A percentile compares a stretch with the other conserved stretches of the same genome.
phyloP scores from a whole-genome alignment of 2,888 invertebrate genomes.

The Galerucella calmariensis region DNA sequence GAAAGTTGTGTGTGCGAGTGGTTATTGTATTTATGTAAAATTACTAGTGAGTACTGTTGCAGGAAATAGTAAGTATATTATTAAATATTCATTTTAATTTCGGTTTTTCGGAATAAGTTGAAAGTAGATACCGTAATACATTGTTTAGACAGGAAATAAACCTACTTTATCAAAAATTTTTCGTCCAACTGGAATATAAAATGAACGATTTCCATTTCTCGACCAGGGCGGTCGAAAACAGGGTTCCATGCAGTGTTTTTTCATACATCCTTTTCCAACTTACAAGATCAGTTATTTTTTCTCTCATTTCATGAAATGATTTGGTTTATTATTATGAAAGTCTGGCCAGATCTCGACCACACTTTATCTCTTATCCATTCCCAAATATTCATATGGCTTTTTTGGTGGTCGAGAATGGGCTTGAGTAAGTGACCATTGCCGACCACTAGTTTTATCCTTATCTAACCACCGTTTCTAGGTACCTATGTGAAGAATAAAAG shows the following conservation, averaged over 20 bases:
- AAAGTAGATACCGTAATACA: conserved; percentile 15
- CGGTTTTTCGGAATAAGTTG: conserved; percentile 18
- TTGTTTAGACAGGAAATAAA: conserved; percentile 5
- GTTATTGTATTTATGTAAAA: conserved; percentile 10
- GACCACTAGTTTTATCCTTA: too few species aligned
- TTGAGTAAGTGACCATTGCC: too few species aligned
- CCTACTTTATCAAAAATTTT: conserved; percentile 6
- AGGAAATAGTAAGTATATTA: conserved; percentile 20
- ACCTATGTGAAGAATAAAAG: too few species aligned
- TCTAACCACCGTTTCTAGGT: too few species aligned
- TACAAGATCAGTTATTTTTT: conserved; percentile 14
- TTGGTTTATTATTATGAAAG: background rate
- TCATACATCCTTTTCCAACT: background rate
- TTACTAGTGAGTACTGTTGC: conserved; percentile 10
- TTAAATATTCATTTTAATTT: conserved; percentile 15
- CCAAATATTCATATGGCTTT: too few species aligned
- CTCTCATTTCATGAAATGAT: conserved; percentile 15
- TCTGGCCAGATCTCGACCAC: too few species aligned
- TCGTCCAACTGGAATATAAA: too few species aligned
- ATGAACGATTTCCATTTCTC: conserved; percentile 16
- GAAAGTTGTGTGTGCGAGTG: conserved; percentile 9
- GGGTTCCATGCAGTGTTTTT: conserved; percentile 1
- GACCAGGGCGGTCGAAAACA: conserved; percentile 25
- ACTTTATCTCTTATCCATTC: too few species aligned
- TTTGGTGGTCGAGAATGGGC: too few species aligned